Conservation (phyloP, 2,888 invertebrate genomes). For the Hyles lineata region DNA sequence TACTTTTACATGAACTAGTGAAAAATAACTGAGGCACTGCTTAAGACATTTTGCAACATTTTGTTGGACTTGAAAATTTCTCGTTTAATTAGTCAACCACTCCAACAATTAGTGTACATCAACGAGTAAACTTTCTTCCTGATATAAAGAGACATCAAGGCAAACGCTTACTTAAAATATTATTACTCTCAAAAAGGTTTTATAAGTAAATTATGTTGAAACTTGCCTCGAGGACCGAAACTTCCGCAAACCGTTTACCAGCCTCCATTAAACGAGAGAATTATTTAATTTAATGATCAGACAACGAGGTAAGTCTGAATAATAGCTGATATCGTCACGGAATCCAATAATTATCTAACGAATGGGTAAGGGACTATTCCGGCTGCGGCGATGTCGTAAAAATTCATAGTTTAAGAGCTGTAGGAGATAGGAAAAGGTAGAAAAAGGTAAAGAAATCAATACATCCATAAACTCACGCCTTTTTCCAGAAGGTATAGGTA, state of each 20-base stretch:
- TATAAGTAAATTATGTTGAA: background rate
- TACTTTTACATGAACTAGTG: no score
- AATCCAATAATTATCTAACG: background rate
- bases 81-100: no score
- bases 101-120: no score
- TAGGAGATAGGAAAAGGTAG: background rate
- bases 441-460: no score
- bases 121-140: background rate
- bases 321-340: background rate
- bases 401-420: background rate
- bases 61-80: no score
- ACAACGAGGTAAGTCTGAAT: background rate
- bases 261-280: background rate
- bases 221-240: background rate
- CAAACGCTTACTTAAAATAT: background rate
- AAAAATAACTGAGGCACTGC: no score
- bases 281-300: constrained; percentile 1
- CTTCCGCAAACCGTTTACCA: constrained; percentile 5
- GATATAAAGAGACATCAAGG: background rate
- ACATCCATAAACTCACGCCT: no score
- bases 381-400: background rate
- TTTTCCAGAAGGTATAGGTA: no score
- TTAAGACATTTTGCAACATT: no score
- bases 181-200: background rate
- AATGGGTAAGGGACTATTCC: background rate